Evolutionary conservation across 2,797 vertebrate species (phyloP), one percentile per base, ranked within the genome.

Genomic region (Pachyuromys duprasi): DNA sequence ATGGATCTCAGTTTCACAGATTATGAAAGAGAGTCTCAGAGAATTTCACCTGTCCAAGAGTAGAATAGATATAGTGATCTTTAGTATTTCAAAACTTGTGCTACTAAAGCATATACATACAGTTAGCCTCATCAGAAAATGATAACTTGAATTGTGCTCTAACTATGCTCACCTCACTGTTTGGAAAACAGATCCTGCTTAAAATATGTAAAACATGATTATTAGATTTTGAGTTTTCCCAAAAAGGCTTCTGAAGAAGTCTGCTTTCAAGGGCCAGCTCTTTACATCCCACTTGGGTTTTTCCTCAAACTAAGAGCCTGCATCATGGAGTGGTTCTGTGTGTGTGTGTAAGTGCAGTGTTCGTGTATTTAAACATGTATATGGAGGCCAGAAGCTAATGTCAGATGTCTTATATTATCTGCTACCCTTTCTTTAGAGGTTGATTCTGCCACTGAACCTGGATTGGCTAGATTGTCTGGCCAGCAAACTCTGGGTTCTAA

Each of bases 51-150:
- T 87, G 60, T 86, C 18, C 65, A 87, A n/a, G 26, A 22, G 18
- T 89, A 65, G 76, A 91, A 65, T 8, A 87, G 86, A 86, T 42
- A 81, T 42, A 81, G 13, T 81, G 45, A 8, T 45, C 17, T 88
- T 4, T 89, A 89, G 78, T 87, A 65, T 17, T 95, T 96, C 60
- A 95, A 93, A 94, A 79, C 11, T 81, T 13, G 3, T 24, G 39
- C 33, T 60, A 17, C 20, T 26, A 80, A 80, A 80, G 92, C 36
- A 70, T 65, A 65, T 82, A 87, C 75, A 69, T 93, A 63, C 18
- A 93, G n/a, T 33, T 65, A 78, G 18, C 53, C 60, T 94, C n/a
- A 76, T 95, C 57, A 67, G 67, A 80, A 4, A 90, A 76, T 55
- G 80, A 79, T 87, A 67, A 65, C 39, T 93, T 93, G 69, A 62